Evolutionary conservation across 2,797 vertebrate species (phyloP), one percentile per base, ranked within the genome.

Genomic region (Micropoecilia bifurca): DNA sequence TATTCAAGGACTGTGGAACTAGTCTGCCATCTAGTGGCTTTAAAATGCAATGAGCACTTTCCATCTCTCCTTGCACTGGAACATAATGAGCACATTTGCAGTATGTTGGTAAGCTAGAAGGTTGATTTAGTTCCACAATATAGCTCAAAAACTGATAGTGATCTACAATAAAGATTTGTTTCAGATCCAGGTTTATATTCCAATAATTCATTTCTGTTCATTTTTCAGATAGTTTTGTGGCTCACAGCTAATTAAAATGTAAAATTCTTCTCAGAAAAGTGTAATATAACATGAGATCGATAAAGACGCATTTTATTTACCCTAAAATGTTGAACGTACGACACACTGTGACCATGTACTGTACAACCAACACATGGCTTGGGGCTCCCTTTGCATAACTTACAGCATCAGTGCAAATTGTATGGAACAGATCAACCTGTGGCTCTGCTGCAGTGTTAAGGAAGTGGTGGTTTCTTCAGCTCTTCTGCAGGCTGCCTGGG

Each of bases 11-110:
- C 25, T 36, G 74, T 93, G 87, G 89, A 79, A 36, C 73, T 71
- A 74, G 43, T 7, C 1, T 61, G 82, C 91, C 95, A 93, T 81
- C 95, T 94, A 91, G 91, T 93, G 95, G 90, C 36, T 0, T 3
- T 22, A 6, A 28, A 76, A 22, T 36, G 55, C 2, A 63, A 36
- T 63, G 61, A 63, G 6, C 61, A 36, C 16, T 9, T 36, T 18
- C 6, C 61, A 36, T 7, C 30, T 63, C 30, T 63, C 30, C 59
- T 33, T 33, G 0, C 13, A 18, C 30, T 61, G 25, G 57, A 33
- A 6, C 30, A 20, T 10, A 30, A 18, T 10, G 28, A 72, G 18
- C 4, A 10, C 36, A 68, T 25, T 39, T 68, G 18, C 0, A 4
- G 18, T 36, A 39, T 22, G 18, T 39, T 20, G 10, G 20, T 4